Evolutionary conservation across 1,140 invertebrate genomes (phyloP).

Genomic region (Cyclargus thomasi): DNA sequence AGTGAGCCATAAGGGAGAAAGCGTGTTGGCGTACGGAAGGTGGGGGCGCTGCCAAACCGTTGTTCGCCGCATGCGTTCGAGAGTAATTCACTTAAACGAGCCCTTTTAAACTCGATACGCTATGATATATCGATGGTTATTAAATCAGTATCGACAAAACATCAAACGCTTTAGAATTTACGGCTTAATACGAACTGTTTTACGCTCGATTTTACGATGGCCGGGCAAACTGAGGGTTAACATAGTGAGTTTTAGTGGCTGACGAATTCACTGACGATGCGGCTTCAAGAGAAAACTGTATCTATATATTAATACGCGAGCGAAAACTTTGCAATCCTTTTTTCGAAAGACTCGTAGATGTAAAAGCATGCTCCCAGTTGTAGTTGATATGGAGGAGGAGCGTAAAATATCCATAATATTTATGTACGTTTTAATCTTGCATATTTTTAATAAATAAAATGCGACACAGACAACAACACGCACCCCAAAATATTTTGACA

Average conservation of each 20-base stretch:
- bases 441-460: too few species aligned
- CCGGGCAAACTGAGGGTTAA: not conserved
- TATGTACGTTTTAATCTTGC: too few species aligned
- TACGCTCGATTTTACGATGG: not conserved
- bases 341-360: too few species aligned
- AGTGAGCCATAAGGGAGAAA: conserved; percentile 36
- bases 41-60: conserved; percentile 31
- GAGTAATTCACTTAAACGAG: conserved; percentile 34
- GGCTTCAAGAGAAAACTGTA: not conserved
- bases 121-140: conserved; percentile 11
- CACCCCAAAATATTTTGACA: too few species aligned
- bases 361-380: too few species aligned
- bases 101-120: conserved; percentile 30
- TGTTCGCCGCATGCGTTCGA: conserved; percentile 29
- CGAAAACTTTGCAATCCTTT: too few species aligned
- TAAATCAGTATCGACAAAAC: conserved; percentile 12
- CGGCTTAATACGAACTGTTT: conserved; percentile 1
- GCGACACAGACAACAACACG: too few species aligned
- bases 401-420: too few species aligned
- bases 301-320: too few species aligned
- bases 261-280: not conserved
- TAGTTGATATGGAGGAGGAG: too few species aligned
- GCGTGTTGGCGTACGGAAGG: conserved; percentile 33
- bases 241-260: not conserved
- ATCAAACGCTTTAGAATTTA: conserved; percentile 7